Base-by-base conservation (phyloP, 2,888 invertebrate species). In the Diarsia mendica region DNA sequence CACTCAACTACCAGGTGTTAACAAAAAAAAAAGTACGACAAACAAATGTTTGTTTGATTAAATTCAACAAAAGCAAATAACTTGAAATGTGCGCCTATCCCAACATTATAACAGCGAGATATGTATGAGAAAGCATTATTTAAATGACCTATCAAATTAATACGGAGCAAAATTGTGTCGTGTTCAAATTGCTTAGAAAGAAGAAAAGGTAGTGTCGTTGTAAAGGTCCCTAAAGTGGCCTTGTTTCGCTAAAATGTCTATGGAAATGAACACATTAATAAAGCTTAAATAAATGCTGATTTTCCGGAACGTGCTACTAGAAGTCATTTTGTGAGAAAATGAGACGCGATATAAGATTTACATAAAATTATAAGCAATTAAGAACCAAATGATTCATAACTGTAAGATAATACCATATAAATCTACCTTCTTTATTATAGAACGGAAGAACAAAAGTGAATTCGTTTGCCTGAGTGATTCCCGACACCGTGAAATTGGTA, bases 221-320 rank as follows among this genome's bases (percentile, higher is more conserved):
- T 63, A 63, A 67, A 72, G 58, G 64, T 75, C 72, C 75, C 65
- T 70, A 79, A 82, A 85, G 67, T 76, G 85, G 82, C 82, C 82
- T 82, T 85, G 85, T 84, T 85, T 82, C 75, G 85, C 75, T 75
- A 82, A 85, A 85, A 82, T 82, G 82, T 75, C 75, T 84, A 82
- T 84, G 83, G 82, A 82, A 84, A 84, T 84, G 83, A 84, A 84
- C 82, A 79, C 85, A 85, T 85, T 85, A 85, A 85, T 84, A 85
- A 75, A 63, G 82, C 75, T 85, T 82, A 75, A 75, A 71, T 72
- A 79, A 82, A 82, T 68, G 85, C 82, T 85, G 85, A 84, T 84
- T 82, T 85, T 82, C 79, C 75, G 83, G 75, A 61, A 79, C 72
- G 75, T 71, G 64, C 72, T 66, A 72, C 70, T 73, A 68, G 46